phyloP scores from a whole-genome alignment of 2,888 invertebrate genomes.

The Rhaphigaster nebulosa region DNA sequence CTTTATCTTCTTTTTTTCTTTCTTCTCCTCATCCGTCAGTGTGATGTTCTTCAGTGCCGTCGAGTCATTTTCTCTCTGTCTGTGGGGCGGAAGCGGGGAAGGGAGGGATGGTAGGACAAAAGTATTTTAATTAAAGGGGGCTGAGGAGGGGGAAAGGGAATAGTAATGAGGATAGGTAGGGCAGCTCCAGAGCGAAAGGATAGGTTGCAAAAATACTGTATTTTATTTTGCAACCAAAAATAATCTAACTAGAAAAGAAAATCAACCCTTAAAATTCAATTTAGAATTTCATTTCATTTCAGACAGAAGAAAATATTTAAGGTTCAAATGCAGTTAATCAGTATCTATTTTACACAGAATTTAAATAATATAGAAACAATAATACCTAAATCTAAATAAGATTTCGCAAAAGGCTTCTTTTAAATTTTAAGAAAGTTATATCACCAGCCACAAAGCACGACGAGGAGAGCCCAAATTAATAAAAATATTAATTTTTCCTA shows the following conservation, averaged over 20 bases:
- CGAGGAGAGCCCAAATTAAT: no score
- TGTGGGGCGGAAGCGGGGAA: slow-evolving; percentile 17
- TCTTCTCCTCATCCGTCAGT: background rate
- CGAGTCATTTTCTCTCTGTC: slow-evolving; percentile 42
- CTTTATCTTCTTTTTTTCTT: slow-evolving; percentile 15
- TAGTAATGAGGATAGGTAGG: slow-evolving; percentile 40
- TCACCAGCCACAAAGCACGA: no score
- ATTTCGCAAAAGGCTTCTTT: no score
- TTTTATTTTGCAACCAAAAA: background rate
- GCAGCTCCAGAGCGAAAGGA: background rate
- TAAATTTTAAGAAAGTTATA: no score
- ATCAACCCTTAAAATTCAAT: background rate
- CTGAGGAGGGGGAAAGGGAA: background rate
- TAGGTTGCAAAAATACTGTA: background rate
- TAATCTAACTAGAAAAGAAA: background rate
- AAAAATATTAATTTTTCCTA: no score
- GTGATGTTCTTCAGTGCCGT: background rate
- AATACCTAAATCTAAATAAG: no score
- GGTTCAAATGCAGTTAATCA: no score
- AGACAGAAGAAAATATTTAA: no score
- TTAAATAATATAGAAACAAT: no score
- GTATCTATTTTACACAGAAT: no score
- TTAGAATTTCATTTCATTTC: no score
- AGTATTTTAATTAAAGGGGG: slow-evolving; percentile 49
- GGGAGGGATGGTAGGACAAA: slow-evolving; percentile 36